Conservation (phyloP, 1,140 invertebrate genomes). For the Himalopsyche phryganea region DNA sequence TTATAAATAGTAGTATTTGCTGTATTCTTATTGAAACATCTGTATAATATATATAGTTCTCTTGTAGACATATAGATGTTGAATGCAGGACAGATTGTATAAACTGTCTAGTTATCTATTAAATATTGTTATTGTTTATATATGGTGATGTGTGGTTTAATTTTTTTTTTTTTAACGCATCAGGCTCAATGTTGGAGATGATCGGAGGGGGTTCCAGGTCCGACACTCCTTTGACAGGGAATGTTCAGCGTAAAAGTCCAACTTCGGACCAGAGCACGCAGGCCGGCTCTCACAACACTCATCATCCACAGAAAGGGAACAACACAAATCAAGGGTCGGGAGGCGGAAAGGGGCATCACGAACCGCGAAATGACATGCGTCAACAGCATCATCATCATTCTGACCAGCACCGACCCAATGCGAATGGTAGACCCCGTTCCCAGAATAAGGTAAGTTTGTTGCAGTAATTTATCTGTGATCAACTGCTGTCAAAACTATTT, state of each 20-base stretch:
- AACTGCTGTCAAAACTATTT: neutral
- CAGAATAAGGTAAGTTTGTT: conserved; percentile 26
- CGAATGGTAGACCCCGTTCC: conserved; percentile 18
- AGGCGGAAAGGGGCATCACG: neutral
- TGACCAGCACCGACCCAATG: conserved; percentile 12
- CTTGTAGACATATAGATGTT: no score
- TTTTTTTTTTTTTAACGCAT: no score
- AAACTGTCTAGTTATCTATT: no score
- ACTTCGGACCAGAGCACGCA: conserved; percentile 81
- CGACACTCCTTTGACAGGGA: conserved; percentile 62
- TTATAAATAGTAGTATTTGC: no score
- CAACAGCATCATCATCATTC: conserved; percentile 6
- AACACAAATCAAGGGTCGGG: conserved; percentile 4
- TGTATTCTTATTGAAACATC: no score
- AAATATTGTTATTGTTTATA: no score
- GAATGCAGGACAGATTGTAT: no score
- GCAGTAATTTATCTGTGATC: neutral
- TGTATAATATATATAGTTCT: no score
- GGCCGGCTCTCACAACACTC: conserved; percentile 38
- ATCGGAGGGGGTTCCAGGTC: conserved; percentile 73
- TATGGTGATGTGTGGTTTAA: no score
- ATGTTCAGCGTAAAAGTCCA: conserved; percentile 66
- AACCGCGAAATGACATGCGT: conserved; percentile 9
- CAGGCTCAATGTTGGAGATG: conserved; percentile 70
- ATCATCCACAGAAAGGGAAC: conserved; percentile 11